These are phyloP conservation scores for Escarpia spicata DNA, from an alignment of 2,888 invertebrate species.

Conservation along the genomic window DNA sequence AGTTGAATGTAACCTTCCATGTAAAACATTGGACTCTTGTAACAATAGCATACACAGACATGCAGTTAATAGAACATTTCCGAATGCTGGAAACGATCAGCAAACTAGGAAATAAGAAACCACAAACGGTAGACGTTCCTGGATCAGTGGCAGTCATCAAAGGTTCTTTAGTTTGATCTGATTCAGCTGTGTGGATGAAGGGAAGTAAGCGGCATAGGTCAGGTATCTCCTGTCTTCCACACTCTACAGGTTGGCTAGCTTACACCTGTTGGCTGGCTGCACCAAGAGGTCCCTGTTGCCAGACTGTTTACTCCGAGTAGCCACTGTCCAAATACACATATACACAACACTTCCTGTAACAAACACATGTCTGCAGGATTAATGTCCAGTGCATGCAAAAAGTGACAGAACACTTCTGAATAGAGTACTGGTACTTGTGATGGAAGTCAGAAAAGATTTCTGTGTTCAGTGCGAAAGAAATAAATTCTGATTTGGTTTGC, in stretches of 20 bases:
- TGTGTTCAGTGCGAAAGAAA: too few species aligned
- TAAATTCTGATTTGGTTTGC: too few species aligned
- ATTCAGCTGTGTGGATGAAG: neutral
- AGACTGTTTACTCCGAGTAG: constrained; percentile 1
- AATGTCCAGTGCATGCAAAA: too few species aligned
- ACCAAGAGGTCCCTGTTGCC: neutral
- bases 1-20: too few species aligned
- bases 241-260: neutral
- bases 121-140: neutral
- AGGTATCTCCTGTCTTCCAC: neutral
- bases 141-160: neutral
- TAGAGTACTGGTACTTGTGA: too few species aligned
- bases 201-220: neutral
- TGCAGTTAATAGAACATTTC: neutral
- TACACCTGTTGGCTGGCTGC: neutral
- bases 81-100: neutral
- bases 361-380: neutral
- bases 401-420: too few species aligned
- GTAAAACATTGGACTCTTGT: neutral
- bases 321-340: constrained; percentile 3
- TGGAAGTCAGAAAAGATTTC: too few species aligned
- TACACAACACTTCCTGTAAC: neutral
- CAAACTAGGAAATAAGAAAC: neutral
- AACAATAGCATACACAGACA: neutral
- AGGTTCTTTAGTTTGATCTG: neutral